A percentile compares a stretch with the other conserved stretches of the same genome.
Conservation (phyloP, 1,140 invertebrate genomes). For the Phortica variegata region DNA sequence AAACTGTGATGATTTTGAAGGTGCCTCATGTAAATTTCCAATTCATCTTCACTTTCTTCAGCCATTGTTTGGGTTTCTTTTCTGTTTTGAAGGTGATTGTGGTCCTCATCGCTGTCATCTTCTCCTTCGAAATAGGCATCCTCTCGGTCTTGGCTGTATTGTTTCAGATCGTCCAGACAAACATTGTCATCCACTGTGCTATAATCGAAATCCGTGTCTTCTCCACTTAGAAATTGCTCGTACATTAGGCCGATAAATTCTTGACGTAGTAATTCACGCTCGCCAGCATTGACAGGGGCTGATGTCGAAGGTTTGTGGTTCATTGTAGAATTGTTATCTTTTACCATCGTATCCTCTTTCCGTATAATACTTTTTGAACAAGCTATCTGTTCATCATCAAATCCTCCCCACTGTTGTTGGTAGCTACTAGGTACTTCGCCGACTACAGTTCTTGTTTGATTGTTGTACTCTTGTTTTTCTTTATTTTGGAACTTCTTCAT, state of each 20-base stretch:
- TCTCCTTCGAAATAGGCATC: slow-evolving; percentile 88
- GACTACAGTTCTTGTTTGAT: slow-evolving; percentile 4
- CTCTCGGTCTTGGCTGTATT: slow-evolving; percentile 74
- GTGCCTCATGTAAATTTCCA: slow-evolving; percentile 73
- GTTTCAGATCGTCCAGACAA: slow-evolving; percentile 75
- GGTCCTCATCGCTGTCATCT: slow-evolving; percentile 63
- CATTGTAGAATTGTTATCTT: slow-evolving; percentile 28
- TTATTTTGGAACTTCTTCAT: not conserved
- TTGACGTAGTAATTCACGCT: slow-evolving; percentile 69
- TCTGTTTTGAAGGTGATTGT: slow-evolving; percentile 23
- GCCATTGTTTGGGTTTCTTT: slow-evolving; percentile 4
- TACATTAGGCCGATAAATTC: slow-evolving; percentile 90
- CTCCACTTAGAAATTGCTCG: slow-evolving; percentile 79
- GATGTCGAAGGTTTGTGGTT: slow-evolving; percentile 47
- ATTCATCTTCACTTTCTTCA: slow-evolving; percentile 65
- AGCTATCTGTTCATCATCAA: slow-evolving; percentile 37
- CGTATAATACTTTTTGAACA: slow-evolving; percentile 31
- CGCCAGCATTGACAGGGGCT: slow-evolving; percentile 49
- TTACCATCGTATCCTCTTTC: slow-evolving; percentile 13
- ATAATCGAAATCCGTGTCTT: slow-evolving; percentile 79
- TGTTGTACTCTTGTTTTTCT: not conserved
- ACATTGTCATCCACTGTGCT: slow-evolving; percentile 73
- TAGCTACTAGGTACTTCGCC: slow-evolving; percentile 33
- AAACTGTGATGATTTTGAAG: slow-evolving; percentile 58
- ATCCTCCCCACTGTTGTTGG: slow-evolving; percentile 41